Base-by-base conservation (phyloP, 2,113 vertebrate species). In the Corythornis madagascariensis region DNA sequence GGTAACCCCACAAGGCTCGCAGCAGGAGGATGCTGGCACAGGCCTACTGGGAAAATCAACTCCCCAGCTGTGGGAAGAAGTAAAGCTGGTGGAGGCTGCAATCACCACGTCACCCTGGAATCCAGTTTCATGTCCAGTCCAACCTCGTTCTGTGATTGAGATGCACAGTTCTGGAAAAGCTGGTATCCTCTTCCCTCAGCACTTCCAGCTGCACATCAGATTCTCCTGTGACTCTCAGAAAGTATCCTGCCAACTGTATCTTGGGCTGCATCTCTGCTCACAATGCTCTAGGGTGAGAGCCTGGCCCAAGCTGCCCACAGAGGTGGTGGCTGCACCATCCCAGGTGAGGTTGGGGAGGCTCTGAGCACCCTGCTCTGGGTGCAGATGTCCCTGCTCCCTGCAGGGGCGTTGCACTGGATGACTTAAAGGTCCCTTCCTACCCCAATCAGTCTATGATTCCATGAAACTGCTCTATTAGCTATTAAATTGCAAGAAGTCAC, bases 101-200 rank as follows among this genome's bases (percentile, higher is more conserved):
- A 95, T 94, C 94, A 94, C 92, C 94, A 96, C 85, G 69, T 95
- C 94, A 96, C 75, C 79, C 92, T 93, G 94, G 94, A 96, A 95
- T 96, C 93, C 72, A 93, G 93, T 95, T 95, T 92, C 88, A 67
- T 15, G 85, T 88, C 94, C 94, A 95, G 93, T 90, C 88, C 92
- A 91, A 96, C 88, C 93, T 91, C 17, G 52, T 90, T 80, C 88
- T 92, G 64, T 33, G 88, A 92, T 2, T 88, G 90, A 95, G 90
- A 85, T 71, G 52, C 83, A 83, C 60, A 74, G 69, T 90, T 91
- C 95, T 93, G 94, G 94, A 95, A 96, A 91, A 95, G 93, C 92
- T 92, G 82, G 92, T 95, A 88, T 95, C 85, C 79, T 94, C 91
- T 92, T 89, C 85, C 93, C 75, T 86, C 90, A 80, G 78, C 42